Evolutionary conservation across 2,888 invertebrate genomes (phyloP), one percentile per base, ranked within the genome.

Genomic region (Toxonevra muliebris): DNA sequence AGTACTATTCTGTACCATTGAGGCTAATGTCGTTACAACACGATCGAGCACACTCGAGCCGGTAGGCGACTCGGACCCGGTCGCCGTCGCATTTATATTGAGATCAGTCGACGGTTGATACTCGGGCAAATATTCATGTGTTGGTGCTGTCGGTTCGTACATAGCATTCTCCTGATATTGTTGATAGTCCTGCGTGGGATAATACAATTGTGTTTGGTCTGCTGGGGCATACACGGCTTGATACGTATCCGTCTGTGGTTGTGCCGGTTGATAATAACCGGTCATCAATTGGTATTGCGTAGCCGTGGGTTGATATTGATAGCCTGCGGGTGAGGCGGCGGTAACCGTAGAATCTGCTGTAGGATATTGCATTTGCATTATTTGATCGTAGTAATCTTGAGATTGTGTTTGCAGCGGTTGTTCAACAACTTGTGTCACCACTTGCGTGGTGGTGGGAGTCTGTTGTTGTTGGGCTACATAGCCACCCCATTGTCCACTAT

Each of bases 331-430:
- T 13, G 66, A 59, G n/a, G 74, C 62, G 20, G 70, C 17, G 20
- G 71, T 65, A 59, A 70, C 54, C 1, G 71, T 59, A 8, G 70
- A 50, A n/a, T 54, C 64, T 1, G 72, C 45, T 15, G 67, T 60
- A 11, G 80, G 79, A 61, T 82, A 82, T 62, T 80, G 82, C 77
- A 83, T 79, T 68, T 81, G 81, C 76, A 82, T 71, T 1, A 83
- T 78, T 70, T 84, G 84, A 57, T 84, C 83, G 61, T 83, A 83
- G 58, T 82, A 83, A 57, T 77, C 79, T 48, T 78, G 73, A 12
- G 76, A 69, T 45, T 69, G 75, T 7, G 73, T 65, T 1, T 74
- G 52, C 48, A 69, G 71, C 61, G 62, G 63, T 41, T 62, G 40
- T n/a, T 54, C 43, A 11, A 11, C 64, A 11, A 59, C 20, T 42